phyloP scores from a whole-genome alignment of 2,113 vertebrate genomes.

The Balaeniceps rex region DNA sequence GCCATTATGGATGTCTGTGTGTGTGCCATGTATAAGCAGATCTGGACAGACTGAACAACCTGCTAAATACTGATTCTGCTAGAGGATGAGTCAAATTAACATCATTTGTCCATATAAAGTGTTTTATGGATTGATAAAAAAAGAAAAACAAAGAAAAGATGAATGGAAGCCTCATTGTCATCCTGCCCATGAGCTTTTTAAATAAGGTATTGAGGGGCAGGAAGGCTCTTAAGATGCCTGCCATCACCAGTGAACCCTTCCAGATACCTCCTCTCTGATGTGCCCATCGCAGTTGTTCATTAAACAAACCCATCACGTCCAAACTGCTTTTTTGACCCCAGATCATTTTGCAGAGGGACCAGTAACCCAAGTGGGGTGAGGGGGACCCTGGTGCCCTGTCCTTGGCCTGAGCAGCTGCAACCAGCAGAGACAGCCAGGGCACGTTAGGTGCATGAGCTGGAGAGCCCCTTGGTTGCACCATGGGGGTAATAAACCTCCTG shows the following conservation, averaged over 20 bases:
- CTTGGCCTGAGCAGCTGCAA: background rate
- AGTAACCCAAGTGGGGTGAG: background rate
- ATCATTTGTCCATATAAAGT: background rate
- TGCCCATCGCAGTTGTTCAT: background rate
- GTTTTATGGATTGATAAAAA: background rate
- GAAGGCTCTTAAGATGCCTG: background rate
- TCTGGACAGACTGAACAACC: background rate
- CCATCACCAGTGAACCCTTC: background rate
- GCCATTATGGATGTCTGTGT: background rate
- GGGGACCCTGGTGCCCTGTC: background rate
- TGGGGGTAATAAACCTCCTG: background rate
- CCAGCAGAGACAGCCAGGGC: background rate
- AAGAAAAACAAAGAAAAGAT: background rate
- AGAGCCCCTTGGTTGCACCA: background rate
- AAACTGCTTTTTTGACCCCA: background rate
- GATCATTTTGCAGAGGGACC: background rate
- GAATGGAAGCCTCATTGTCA: background rate
- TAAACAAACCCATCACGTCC: background rate
- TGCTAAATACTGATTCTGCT: background rate
- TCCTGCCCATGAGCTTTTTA: background rate
- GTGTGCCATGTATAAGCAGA: background rate
- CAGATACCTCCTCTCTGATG: background rate
- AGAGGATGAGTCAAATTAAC: background rate
- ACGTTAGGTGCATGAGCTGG: background rate
- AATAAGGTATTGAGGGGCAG: background rate